These are phyloP conservation scores for Chaetogeoica ovagalla DNA, from an alignment of 2,888 invertebrate genomes.

Conservation along the genomic window DNA sequence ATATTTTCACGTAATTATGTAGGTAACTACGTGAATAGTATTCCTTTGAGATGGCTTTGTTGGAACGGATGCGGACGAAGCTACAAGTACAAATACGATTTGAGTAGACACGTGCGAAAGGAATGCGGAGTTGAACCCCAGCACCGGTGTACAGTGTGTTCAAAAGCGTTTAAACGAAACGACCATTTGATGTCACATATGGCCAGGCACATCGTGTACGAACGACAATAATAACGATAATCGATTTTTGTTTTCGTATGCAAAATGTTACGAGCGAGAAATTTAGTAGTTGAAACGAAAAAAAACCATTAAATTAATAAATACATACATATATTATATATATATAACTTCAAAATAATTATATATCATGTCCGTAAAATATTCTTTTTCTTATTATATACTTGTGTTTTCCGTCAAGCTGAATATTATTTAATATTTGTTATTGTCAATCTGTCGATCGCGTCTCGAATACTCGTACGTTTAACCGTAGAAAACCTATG, in stretches of 20 bases:
- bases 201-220: not conserved
- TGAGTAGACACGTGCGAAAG: conserved; percentile 67
- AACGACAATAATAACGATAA: not conserved
- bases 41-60: conserved; percentile 57
- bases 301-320: no score
- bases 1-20: not conserved
- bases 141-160: conserved; percentile 56
- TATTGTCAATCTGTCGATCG: no score
- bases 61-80: conserved; percentile 68
- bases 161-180: conserved; percentile 27
- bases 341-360: no score
- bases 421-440: no score
- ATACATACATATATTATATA: no score
- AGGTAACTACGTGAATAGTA: not conserved
- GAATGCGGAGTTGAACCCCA: conserved; percentile 62
- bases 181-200: conserved; percentile 13
- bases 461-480: no score
- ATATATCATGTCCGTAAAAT: no score
- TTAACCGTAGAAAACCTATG: no score
- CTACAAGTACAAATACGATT: conserved; percentile 74
- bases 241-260: not conserved
- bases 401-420: no score
- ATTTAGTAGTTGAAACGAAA: no score
- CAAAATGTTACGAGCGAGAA: no score
- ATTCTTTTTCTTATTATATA: no score